Conservation (phyloP, 2,797 vertebrate species). For the Melanotaenia nigrans region DNA sequence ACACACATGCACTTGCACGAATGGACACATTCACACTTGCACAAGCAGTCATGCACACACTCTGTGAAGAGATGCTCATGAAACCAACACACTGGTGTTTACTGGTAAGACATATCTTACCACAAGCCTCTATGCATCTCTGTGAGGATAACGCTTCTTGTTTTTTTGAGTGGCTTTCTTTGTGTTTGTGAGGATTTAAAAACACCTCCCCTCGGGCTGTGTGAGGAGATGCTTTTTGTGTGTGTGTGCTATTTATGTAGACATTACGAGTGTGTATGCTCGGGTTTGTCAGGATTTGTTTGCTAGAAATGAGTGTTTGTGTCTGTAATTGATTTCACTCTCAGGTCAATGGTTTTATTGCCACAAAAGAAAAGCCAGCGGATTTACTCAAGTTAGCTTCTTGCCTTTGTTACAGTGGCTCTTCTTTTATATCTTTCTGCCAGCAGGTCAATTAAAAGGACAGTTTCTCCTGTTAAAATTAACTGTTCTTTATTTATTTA, state of each 20-base stretch:
- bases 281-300: conserved; percentile 41
- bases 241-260: conserved; percentile 37
- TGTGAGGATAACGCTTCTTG: conserved; percentile 41
- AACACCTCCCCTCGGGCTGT: conserved; percentile 23
- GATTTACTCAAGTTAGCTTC: conserved; percentile 42
- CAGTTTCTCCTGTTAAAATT: conserved; percentile 23
- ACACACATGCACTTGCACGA: conserved; percentile 26
- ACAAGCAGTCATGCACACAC: conserved; percentile 26
- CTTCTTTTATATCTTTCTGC: conserved; percentile 18
- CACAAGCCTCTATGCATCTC: conserved; percentile 29
- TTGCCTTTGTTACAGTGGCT: conserved; percentile 27
- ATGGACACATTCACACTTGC: conserved; percentile 16
- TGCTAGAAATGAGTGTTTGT: conserved; percentile 29
- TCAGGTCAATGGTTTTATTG: conserved; percentile 75
- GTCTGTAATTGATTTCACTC: conserved; percentile 77
- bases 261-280: conserved; percentile 24
- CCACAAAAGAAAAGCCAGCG: conserved; percentile 51
- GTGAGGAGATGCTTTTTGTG: conserved; percentile 34
- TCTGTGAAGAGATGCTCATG: conserved; percentile 36
- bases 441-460: conserved; percentile 34
- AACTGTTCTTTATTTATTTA: conserved; percentile 60
- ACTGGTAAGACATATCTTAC: conserved; percentile 59
- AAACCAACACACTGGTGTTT: conserved; percentile 59
- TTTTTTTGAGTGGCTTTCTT: conserved; percentile 19
- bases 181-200: conserved; percentile 43